Conservation (phyloP, 2,888 invertebrate genomes). For the Neoitamus cyanurus region DNA sequence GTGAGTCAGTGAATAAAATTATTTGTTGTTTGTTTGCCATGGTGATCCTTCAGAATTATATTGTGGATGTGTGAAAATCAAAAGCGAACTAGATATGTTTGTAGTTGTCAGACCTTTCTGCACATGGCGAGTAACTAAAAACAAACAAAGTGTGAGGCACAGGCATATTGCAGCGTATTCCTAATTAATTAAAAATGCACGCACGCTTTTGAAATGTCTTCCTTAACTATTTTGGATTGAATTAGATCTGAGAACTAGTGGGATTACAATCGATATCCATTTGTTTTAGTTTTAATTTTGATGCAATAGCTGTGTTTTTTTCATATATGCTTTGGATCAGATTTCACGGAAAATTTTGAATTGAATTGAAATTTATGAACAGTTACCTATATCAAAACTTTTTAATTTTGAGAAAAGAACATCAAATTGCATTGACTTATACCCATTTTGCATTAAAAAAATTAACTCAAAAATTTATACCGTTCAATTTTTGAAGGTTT, state of each 20-base stretch:
- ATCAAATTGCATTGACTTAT: no score
- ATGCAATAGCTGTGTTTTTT: no score
- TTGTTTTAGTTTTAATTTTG: background rate
- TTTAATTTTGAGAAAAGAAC: no score
- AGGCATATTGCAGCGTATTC: background rate
- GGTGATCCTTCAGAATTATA: background rate
- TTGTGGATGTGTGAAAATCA: background rate
- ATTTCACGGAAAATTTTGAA: no score
- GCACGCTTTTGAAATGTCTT: constrained; percentile 31
- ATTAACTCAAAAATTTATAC: no score
- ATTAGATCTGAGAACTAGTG: background rate
- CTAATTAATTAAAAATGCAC: background rate
- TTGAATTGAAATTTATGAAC: no score
- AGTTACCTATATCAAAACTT: no score
- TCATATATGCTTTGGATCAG: no score
- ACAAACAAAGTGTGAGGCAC: background rate
- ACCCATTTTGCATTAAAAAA: no score
- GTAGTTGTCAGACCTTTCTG: background rate
- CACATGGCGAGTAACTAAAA: background rate
- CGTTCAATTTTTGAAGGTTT: no score
- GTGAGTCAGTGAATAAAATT: background rate
- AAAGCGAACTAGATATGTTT: background rate
- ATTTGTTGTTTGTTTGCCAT: constrained; percentile 21
- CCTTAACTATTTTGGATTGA: background rate
- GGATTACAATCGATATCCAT: background rate